Evolutionary conservation across 2,888 invertebrate genomes (phyloP), one percentile per base, ranked within the genome.

Genomic region (Lapara coniferarum): DNA sequence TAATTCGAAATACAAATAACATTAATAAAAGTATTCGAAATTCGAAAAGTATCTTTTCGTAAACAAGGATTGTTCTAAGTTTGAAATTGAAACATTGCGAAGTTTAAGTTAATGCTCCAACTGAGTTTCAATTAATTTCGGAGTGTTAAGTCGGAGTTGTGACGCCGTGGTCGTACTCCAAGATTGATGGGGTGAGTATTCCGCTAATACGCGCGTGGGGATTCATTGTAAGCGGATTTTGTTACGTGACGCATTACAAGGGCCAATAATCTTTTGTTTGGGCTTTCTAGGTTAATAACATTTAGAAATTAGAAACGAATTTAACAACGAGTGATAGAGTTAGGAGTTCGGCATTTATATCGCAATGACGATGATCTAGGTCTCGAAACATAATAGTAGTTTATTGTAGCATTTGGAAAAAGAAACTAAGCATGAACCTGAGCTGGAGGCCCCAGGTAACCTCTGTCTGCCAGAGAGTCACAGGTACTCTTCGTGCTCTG

Each of bases 161-260:
- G 69, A 72, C 74, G n/a, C 70, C 51, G 67, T 68, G 71, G 71
- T 67, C 58, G 71, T 71, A 66, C 71, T 72, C 75, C 66, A 70
- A 75, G 76, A 76, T 76, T 73, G 75, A 76, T 76, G 73, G 66
- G 49, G 49, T 63, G 63, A 63, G 25, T 30, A 19, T 25, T 25
- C 12, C 25, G 19, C 25, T 25, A 56, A 56, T 56, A 56, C 56
- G 25, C 56, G 13, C 56, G 56, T 30, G 25, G 13, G 56, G 37
- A 37, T 10, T 13, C 51, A 51, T 14, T 14, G 37, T 37, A 37
- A 51, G 51, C 51, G 25, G 56, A 56, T 30, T 56, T 19, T 2
- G 13, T 30, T 13, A 25, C 25, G 25, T 25, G 25, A 25, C 25
- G 25, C 25, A 25, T 2, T 25, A 25, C 25, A 25, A 1, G 25